These are phyloP conservation scores for Periophthalmus magnuspinnatus DNA, from an alignment of 2,797 vertebrate genomes.

Conservation along the genomic window DNA sequence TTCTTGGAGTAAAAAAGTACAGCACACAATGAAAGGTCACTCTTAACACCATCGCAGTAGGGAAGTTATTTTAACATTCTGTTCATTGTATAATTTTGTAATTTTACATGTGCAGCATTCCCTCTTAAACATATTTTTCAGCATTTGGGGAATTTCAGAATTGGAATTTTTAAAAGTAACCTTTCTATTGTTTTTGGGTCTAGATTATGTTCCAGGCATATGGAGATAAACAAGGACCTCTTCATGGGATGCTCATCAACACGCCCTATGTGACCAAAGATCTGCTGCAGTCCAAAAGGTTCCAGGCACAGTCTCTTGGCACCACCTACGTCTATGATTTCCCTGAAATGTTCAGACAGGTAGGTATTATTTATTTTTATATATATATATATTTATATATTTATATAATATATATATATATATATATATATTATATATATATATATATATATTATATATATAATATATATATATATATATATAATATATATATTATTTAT, in stretches of 20 bases:
- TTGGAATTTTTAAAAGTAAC: slow-evolving; percentile 10
- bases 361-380: no score
- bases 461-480: no score
- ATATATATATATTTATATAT: no score
- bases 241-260: slow-evolving; percentile 97
- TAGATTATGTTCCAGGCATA: slow-evolving; percentile 98
- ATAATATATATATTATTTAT: no score
- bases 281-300: slow-evolving; percentile 94
- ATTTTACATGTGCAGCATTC: not conserved
- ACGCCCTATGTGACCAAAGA: slow-evolving; percentile 98
- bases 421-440: no score
- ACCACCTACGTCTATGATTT: slow-evolving; percentile 98
- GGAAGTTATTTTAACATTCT: slow-evolving; percentile 2
- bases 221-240: slow-evolving; percentile 89
- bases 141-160: not conserved
- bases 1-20: not conserved
- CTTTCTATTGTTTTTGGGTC: slow-evolving; percentile 8
- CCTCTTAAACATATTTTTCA: not conserved
- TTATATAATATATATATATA: no score
- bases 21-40: not conserved
- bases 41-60: not conserved
- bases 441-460: no score
- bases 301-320: slow-evolving; percentile 95
- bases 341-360: slow-evolving; percentile 96
- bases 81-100: not conserved